These are phyloP conservation scores for Amblyornis subalaris DNA, from an alignment of 2,113 vertebrate species.

Conservation along the genomic window DNA sequence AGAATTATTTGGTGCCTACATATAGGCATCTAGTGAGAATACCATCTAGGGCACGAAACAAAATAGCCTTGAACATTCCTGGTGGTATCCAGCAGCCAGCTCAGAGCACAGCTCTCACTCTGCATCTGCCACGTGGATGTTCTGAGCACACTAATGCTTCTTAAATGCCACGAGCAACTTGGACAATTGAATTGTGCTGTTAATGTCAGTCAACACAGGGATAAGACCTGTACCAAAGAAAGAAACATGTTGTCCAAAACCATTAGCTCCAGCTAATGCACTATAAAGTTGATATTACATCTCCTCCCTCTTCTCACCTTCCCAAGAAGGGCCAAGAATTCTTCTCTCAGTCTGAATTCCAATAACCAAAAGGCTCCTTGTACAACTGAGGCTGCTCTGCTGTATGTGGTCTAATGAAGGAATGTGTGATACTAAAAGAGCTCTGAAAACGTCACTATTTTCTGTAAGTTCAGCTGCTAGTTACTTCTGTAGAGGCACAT, in stretches of 20 bases:
- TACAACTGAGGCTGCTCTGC: neutral
- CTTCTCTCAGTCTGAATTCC: neutral
- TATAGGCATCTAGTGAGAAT: neutral
- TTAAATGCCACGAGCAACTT: neutral
- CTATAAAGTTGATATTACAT: neutral
- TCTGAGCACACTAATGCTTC: neutral
- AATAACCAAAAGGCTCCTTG: neutral
- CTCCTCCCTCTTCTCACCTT: neutral
- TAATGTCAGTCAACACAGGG: neutral
- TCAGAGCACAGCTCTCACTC: neutral
- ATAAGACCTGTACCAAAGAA: neutral
- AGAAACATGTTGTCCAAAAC: neutral
- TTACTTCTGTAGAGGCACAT: neutral
- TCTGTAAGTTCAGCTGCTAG: neutral
- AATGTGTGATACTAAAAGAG: fast-evolving
- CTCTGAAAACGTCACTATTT: neutral
- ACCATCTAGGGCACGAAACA: neutral
- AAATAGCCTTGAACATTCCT: neutral
- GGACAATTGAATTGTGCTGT: neutral
- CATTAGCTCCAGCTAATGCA: neutral
- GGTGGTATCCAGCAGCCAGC: neutral
- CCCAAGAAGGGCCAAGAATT: neutral
- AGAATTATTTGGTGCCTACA: neutral
- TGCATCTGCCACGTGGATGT: neutral
- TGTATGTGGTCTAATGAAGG: neutral